Base-by-base conservation (phyloP, 2,797 vertebrate genomes). In the Decapterus maruadsi region DNA sequence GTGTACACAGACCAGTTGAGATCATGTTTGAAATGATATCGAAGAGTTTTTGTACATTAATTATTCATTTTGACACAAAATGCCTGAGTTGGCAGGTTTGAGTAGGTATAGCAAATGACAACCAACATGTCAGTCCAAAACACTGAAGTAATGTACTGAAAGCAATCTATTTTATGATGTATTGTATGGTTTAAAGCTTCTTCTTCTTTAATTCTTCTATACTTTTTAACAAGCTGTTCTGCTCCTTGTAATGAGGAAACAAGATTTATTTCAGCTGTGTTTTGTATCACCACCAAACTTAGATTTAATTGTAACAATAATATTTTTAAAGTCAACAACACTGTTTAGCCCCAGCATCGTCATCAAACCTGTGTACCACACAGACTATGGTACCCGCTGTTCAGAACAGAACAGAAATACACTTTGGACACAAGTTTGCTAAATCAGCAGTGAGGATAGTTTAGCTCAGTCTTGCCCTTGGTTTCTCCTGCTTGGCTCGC, bases 391-490 rank as follows among this genome's bases (percentile, higher is more conserved):
- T 68, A 72, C 34, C 57, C 61, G 20, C 29, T 64, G 55, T 46
- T 16, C 8, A 42, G 12, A 65, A 50, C 80, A 63, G 60, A 55
- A 13, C 48, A 53, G 4, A 38, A 50, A 22, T 42, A 71, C 43
- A 19, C 6, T 0, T 43, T 55, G 56, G 22, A 36, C 68, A 19
- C 4, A 8, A 50, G 75, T 74, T 65, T 75, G 72, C 67, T 43
- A 43, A 79, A 59, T 77, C 58, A 69, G 78, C 66, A 26, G 8
- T 53, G 58, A 60, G 70, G 58, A 79, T 80, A 70, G 72, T 70
- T 85, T 68, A 7, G 38, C 64, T 59, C 51, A 40, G 57, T 46
- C 36, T 43, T 70, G 70, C 22, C 73, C 68, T 78, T 82, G 75
- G 54, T 20, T n/a, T 70, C 46, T 9, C 64, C 68, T 69, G 43